Evolutionary conservation across 23 tunicate genomes (phyloP), one percentile per base, ranked within the genome.

Genomic region (Trididemnum miniatum): DNA sequence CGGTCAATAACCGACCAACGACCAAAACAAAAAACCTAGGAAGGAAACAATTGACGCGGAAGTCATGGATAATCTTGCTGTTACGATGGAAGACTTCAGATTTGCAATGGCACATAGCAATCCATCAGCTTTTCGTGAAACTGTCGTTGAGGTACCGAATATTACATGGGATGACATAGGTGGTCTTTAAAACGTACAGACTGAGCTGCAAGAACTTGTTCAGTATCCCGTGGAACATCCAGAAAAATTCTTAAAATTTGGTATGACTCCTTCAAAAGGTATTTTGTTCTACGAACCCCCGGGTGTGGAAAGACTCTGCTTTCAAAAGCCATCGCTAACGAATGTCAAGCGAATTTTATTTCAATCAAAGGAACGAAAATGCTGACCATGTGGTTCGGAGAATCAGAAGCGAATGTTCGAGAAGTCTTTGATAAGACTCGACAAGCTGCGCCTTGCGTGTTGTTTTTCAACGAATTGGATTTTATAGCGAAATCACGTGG

Each of bases 181-280:
- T 30, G 99, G 99, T 71, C 83, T 96, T 27, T 96, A 96, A 64
- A 83, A 66, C 39, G 99, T 96, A 66, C 91, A 96, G 76, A 84
- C 92, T 27, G 99, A 96, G 77, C 83, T 96, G 23, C 99, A 96
- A 79, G 99, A 96, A 65, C 89, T 96, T 71, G 99, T 96, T n/a
- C 99, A 92, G 87, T 96, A 96, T 50, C 99, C 99, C 20, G 99
- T 96, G 18, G 99, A 96, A 63, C 99, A 96, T 81, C 99, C 99
- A 1, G 99, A 96, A 37, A 96, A 96, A 54, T 96, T 96, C 80
- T 50, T 96, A 51, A 96, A 96, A 78, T 96, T 96, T 65, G 99
- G 99, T 25, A 96, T 96, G 99, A 96, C 96, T 18, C 99, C 99
- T 33, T 88, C 94, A 2, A 91, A 91, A 62, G 99, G 99, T 25